Conservation (phyloP, 1,140 invertebrate genomes). For the Drosophila asahinai region DNA sequence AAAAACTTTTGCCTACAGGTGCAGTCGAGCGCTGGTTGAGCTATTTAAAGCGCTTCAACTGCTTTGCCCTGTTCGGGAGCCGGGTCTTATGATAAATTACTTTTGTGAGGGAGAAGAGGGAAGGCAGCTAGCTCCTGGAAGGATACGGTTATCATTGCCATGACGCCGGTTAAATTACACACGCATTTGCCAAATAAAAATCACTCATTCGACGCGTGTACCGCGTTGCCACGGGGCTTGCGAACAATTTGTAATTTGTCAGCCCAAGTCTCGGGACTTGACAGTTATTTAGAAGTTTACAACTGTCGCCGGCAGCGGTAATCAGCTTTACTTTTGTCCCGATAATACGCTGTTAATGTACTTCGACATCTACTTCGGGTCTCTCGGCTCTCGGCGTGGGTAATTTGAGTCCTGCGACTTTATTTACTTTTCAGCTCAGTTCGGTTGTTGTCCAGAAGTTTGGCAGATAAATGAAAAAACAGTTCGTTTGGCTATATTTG, state of each 20-base stretch:
- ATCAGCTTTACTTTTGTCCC: constrained; percentile 74
- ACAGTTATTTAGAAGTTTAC: constrained; percentile 77
- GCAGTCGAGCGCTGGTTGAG: constrained; percentile 6
- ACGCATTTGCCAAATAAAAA: constrained; percentile 75
- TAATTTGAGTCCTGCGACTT: constrained; percentile 28
- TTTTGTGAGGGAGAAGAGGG: constrained; percentile 18
- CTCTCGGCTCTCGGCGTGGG: not conserved
- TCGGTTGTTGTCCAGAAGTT: constrained; percentile 31
- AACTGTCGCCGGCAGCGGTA: constrained; percentile 71
- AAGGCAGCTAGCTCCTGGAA: constrained; percentile 4
- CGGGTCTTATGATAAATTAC: constrained; percentile 71
- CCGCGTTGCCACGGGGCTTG: constrained; percentile 45
- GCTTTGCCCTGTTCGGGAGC: not conserved
- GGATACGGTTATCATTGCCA: constrained; percentile 55
- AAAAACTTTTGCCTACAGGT: constrained; percentile 36
- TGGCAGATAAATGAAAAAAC: constrained; percentile 31
- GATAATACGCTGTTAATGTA: constrained; percentile 74
- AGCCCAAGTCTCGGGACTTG: constrained; percentile 44
- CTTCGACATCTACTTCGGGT: constrained; percentile 14
- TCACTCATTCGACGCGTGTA: constrained; percentile 71
- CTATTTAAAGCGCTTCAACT: constrained; percentile 58
- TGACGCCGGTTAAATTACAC: constrained; percentile 76
- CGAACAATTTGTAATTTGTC: constrained; percentile 68
- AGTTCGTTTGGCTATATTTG: constrained; percentile 38
- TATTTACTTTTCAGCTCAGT: constrained; percentile 44